These are phyloP conservation scores for Esox niger DNA, from an alignment of 2,113 vertebrate species.

Conservation along the genomic window DNA sequence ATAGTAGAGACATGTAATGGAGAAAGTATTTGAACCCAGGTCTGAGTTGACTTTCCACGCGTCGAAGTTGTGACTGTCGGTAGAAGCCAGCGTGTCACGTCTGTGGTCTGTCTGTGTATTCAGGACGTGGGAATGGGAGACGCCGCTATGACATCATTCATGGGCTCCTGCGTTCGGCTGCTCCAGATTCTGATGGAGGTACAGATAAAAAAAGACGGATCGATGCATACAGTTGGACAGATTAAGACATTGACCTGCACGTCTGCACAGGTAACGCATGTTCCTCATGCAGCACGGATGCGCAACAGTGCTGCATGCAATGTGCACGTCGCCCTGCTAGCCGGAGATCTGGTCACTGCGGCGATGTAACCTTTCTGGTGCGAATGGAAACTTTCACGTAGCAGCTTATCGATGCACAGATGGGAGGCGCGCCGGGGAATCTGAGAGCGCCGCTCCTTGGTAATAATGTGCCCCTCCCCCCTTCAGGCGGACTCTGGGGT, in stretches of 20 bases:
- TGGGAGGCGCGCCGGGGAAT: too few species aligned
- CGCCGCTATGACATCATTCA: conserved; percentile 83
- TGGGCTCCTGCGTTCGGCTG: conserved; percentile 87
- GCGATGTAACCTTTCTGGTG: too few species aligned
- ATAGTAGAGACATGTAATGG: too few species aligned
- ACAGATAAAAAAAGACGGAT: conserved; percentile 51
- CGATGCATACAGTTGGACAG: conserved; percentile 15
- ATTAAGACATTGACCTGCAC: too few species aligned
- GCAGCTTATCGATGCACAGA: too few species aligned
- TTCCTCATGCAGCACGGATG: too few species aligned
- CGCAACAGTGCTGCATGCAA: too few species aligned
- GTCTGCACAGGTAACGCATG: conserved; percentile 49
- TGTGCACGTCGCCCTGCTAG: too few species aligned
- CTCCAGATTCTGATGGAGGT: conserved; percentile 95
- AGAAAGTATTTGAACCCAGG: too few species aligned
- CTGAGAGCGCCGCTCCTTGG: background rate
- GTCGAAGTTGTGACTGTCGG: too few species aligned
- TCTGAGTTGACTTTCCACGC: too few species aligned
- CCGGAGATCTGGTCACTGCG: background rate
- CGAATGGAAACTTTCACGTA: too few species aligned
- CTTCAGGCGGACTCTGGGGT: conserved; percentile 82
- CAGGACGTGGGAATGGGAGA: conserved; percentile 97
- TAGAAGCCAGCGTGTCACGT: background rate
- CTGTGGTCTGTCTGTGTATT: conserved; percentile 25
- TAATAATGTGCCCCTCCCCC: background rate